phyloP scores from a whole-genome alignment of 2,797 vertebrate genomes.

The Botia almorhae region DNA sequence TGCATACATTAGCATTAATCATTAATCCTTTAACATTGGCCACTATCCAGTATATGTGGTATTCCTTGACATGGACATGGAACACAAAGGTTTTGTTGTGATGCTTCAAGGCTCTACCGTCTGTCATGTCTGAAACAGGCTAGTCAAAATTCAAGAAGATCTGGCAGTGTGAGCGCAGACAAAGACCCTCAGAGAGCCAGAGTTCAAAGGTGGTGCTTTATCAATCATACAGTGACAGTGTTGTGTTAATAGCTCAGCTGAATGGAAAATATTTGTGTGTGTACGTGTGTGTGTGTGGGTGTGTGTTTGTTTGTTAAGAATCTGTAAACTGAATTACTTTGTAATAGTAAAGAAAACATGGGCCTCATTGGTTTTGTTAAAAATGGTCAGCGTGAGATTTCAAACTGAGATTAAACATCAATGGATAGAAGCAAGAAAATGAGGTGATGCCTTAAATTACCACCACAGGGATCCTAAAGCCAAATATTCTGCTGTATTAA shows the following conservation, averaged over 20 bases:
- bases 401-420: slow-evolving; percentile 7
- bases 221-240: neutral
- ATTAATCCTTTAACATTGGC: neutral
- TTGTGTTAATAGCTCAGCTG: neutral
- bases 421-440: neutral
- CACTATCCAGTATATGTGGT: neutral
- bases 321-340: no score
- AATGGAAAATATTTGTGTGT: neutral
- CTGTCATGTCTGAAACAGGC: neutral
- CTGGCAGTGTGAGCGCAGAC: neutral
- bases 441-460: neutral
- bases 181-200: neutral
- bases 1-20: neutral
- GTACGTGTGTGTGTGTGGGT: neutral
- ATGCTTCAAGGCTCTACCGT: neutral
- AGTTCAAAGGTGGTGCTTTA: neutral
- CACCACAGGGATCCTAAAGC: neutral
- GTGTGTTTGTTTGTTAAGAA: neutral
- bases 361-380: slow-evolving; percentile 3
- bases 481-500: slow-evolving; percentile 1
- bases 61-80: neutral
- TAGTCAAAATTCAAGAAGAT: neutral
- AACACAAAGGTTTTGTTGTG: slow-evolving; percentile 5
- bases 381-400: slow-evolving; percentile 12
- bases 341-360: no score